phyloP scores from a whole-genome alignment of 2,797 vertebrate genomes.

The Smutsia gigantea region DNA sequence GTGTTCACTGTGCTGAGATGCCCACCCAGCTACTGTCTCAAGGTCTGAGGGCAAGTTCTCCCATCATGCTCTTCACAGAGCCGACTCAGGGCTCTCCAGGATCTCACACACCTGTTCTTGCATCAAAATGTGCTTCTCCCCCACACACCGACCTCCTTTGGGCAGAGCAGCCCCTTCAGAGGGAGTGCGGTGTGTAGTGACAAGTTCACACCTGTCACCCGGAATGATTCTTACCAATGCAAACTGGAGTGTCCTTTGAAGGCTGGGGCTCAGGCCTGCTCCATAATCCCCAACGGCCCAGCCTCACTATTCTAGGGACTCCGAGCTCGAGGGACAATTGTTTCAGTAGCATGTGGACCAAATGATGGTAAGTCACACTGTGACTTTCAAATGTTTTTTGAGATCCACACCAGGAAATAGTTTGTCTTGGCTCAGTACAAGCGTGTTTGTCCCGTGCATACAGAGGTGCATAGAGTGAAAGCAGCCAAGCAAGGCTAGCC shows the following conservation, averaged over 20 bases:
- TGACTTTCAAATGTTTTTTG: too few species aligned
- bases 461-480: background rate
- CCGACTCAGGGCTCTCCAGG: background rate
- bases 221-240: too few species aligned
- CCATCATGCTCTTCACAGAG: background rate
- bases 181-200: background rate
- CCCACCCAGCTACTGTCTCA: background rate
- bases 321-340: background rate
- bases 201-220: background rate
- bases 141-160: background rate
- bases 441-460: accelerated
- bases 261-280: background rate
- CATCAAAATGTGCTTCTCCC: background rate
- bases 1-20: too few species aligned
- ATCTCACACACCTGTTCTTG: background rate
- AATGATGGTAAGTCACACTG: background rate
- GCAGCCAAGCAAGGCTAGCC: background rate
- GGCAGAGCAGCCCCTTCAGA: background rate
- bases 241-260: background rate
- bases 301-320: background rate
- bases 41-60: background rate
- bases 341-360: background rate
- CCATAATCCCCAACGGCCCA: background rate
- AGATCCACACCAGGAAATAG: background rate
- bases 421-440: accelerated